Evolutionary conservation across 2,113 vertebrate genomes (phyloP).

Genomic region (Ornithorhynchus anatinus): DNA sequence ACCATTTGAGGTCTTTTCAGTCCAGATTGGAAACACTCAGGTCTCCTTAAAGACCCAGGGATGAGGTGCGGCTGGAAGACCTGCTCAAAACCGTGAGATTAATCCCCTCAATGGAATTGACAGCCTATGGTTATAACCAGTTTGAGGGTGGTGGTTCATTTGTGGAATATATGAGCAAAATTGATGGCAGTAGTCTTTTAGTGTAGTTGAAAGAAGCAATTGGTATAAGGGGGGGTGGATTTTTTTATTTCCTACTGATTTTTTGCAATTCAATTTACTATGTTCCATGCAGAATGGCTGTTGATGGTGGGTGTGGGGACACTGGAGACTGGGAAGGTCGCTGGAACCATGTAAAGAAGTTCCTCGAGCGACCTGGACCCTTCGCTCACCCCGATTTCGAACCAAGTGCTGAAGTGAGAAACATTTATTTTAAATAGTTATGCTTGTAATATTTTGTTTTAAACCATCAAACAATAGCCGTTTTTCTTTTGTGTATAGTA

Average conservation of each 20-base stretch:
- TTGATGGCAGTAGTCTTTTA: no score
- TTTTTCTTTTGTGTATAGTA: conserved; percentile 11
- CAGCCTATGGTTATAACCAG: no score
- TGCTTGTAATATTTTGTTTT: conserved; percentile 56
- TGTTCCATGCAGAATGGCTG: conserved; percentile 93
- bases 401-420: conserved; percentile 92
- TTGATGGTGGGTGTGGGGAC: conserved; percentile 88
- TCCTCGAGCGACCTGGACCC: conserved; percentile 94
- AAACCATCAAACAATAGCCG: conserved; percentile 35
- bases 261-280: conserved; percentile 79
- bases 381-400: conserved; percentile 99
- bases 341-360: conserved; percentile 97
- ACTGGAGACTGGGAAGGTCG: conserved; percentile 93
- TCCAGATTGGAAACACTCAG: no score
- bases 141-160: no score
- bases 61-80: no score
- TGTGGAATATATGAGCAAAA: conserved; percentile 33
- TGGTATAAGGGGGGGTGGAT: conserved; percentile 39
- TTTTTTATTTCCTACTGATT: conserved; percentile 59
- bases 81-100: no score
- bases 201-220: neutral
- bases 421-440: conserved; percentile 67
- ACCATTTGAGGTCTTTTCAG: no score
- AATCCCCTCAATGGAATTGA: no score
- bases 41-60: no score